Base-by-base conservation (phyloP, 1,140 invertebrate genomes). In the Cherax quadricarinatus region DNA sequence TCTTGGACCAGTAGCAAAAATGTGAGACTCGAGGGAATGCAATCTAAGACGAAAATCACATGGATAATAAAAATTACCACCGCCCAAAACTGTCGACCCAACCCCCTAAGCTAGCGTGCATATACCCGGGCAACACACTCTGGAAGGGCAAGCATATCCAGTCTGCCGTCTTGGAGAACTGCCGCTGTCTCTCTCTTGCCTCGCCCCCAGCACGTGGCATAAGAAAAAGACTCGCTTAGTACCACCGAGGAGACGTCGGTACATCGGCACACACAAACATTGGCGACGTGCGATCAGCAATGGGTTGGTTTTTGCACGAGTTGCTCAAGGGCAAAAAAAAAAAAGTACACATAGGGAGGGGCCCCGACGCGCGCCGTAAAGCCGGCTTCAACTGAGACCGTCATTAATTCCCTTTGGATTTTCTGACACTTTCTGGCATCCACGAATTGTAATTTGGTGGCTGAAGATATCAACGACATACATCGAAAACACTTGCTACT, bases 61-160 rank as follows among this genome's bases (percentile, higher is more conserved):
- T 41, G 30, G 30, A 41, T 41, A 1, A 41, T 41, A 41, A 41
- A 41, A 41, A 41, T 41, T 41, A 41, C 0, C 30, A 41, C 0
- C 30, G 2, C 30, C 30, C 30, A 41, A 41, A 41, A 41, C 2
- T 41, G 30, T 41, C 30, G 30, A 41, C 30, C 30, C 30, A 41
- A 5, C 14, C 53, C 53, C 53, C 9, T 5, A 14, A 57, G 53
- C 9, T 57, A 57, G 9, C 9, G 53, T 10, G 14, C 9, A 57
- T 14, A 57, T 9, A 57, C 53, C 53, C 53, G 30, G 30, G 30
- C 30, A 9, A 57, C 14, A 57, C 53, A 14, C 5, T 9, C 53
- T 75, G 7, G 41, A 86, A 66, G 85, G 66, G 62, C 66, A 73
- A 75, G 85, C 66, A 86, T 60, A 86, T 86, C 85, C 85, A 75